Percentiles rank a stretch among this genome's conserved stretches.
Evolutionary conservation across 2,888 invertebrate species (phyloP).

Genomic region (Drosophila anomelani): DNA sequence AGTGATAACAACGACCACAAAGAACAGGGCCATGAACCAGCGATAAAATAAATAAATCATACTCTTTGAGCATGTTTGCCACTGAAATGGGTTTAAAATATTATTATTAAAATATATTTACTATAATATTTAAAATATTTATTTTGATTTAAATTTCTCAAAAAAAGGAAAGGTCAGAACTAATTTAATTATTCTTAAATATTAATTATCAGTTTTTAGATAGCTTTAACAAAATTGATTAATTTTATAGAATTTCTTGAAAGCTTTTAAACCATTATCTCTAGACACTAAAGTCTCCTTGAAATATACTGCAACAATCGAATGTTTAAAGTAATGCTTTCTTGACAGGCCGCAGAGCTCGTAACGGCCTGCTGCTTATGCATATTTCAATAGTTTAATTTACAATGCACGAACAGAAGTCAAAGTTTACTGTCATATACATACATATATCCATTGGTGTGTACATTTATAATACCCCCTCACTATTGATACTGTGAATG

Average conservation of each 20-base stretch:
- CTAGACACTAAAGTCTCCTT: neutral
- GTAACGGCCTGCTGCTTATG: conserved; percentile 55
- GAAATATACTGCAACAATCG: conserved; percentile 31
- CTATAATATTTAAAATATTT: too few relatives aligned
- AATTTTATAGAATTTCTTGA: neutral
- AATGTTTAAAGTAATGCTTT: conserved; percentile 25
- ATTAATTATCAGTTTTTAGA: too few relatives aligned
- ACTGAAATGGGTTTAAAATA: conserved; percentile 61
- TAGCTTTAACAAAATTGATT: too few relatives aligned
- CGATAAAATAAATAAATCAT: conserved; percentile 82
- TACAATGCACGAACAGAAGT: conserved; percentile 59
- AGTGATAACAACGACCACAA: conserved; percentile 79
- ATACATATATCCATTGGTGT: conserved; percentile 10
- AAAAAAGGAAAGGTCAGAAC: too few relatives aligned
- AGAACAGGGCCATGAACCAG: conserved; percentile 83
- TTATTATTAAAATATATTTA: too few relatives aligned
- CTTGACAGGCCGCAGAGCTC: conserved; percentile 24
- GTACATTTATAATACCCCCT: conserved; percentile 13
- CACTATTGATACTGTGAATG: conserved; percentile 60
- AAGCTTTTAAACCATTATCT: neutral
- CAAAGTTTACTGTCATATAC: conserved; percentile 15
- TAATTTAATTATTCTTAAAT: too few relatives aligned
- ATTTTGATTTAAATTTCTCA: too few relatives aligned
- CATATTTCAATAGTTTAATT: conserved; percentile 71
- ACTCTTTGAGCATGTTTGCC: conserved; percentile 84